Base-by-base conservation (phyloP, 2,888 invertebrate species). In the Drosophila ustulata region DNA sequence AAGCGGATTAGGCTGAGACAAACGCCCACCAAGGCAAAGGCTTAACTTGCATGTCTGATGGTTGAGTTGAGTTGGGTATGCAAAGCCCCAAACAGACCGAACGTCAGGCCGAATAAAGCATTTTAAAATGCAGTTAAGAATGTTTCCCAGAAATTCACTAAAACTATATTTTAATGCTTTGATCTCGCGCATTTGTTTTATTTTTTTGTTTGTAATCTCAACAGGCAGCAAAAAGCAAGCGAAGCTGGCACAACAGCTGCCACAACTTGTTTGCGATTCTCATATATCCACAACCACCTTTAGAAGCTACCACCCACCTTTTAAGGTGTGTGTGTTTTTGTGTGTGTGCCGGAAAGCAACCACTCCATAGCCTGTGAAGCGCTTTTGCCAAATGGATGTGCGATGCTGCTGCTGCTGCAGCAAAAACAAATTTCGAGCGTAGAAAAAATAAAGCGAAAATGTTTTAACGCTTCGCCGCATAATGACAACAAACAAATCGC, bases 401-500 rank as follows among this genome's bases (percentile, higher is more conserved):
- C 11, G 34, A 28, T 41, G 9, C 18, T 18, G 18, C 9, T 52
- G 49, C 6, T 45, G 18, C 49, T 56, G 62, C 71, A 64, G 75
- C 55, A 76, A 81, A 88, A 78, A 79, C 77, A 83, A 81, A 66
- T 87, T 87, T 87, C 72, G 69, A 75, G 58, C 66, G 70, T 51
- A 78, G 73, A 81, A 88, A 87, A 86, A 88, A 86, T 83, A 84
- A 84, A 87, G 87, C 80, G 87, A 87, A 89, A 87, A 84, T 87
- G 85, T 90, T 90, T 90, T 89, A 89, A 90, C 88, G 90, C 91
- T 86, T 73, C 82, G 84, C 62, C 78, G 89, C 84, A 82, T 88
- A 86, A 89, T 82, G 86, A 79, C 86, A 90, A 90, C 90, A 90
- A 88, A 89, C 85, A 86, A 89, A 81, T 84, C 88, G 91, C 90